Base-by-base conservation (phyloP, 2,113 vertebrate species). In the Apodemus speciosus region DNA sequence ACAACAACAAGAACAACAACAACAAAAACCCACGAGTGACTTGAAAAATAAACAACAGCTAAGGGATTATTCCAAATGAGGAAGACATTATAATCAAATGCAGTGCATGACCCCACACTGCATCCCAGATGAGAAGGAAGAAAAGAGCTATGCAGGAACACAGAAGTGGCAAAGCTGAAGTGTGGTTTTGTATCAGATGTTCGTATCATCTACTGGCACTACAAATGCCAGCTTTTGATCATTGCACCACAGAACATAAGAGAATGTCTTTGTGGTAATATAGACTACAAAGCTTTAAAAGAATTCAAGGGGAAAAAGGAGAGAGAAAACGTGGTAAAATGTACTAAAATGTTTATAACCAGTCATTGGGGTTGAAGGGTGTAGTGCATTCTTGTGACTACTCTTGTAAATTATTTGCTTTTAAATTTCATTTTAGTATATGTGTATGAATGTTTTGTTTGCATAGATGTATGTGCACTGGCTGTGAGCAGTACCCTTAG, bases 1-100 rank as follows among this genome's bases (percentile, higher is more conserved):
- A 5, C 8, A 62, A 25, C 6, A 60, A 8, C 13, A 32, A 13
- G 0, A 32, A 14, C 64, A 66, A 66, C 64, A 32, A 66, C 11
- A 66, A 66, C 64, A 66, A 66, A 73, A 35, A 35, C 27, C 20
- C 88, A 46, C 6, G 14, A 79, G 38, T 43, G 58, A 72, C 53
- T 87, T 51, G 4, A 71, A 87, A 93, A 49, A 46, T 43, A 88
- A 90, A 84, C 49, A 87, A 80, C 56, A 92, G 46, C 62, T 16
- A 43, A 76, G 18, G 4, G 35, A 79, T n/a, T 87, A 25, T 69
- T 92, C 35, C 27, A 23, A 25, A 90, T 81, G 62, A 85, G 40
- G 71, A 30, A n/a, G n/a, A 83, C n/a, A 49, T 40, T 51, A 60
- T 43, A 60, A 43, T 21, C 16, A 64, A 85, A 49, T 3, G 23